Base-by-base conservation (phyloP, 2,797 vertebrate species). In the Pempheris klunzingeri region DNA sequence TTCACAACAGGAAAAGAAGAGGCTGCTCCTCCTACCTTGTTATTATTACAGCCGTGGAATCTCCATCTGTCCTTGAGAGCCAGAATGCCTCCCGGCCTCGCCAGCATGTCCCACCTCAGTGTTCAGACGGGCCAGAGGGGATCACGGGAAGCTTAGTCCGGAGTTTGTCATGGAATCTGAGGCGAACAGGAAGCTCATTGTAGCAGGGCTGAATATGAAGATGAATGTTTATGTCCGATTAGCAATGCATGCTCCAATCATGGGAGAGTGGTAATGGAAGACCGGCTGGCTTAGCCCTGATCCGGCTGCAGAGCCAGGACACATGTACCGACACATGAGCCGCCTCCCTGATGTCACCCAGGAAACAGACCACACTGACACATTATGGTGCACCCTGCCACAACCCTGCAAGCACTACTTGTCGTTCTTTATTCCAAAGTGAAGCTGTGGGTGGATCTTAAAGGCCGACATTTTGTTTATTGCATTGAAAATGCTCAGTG, bases 201-300 rank as follows among this genome's bases (percentile, higher is more conserved):
- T 92, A 78, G 73, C 68, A 2, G 26, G 53, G 53, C 74, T 36
- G 74, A 85, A 84, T 89, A 64, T 74, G 88, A 93, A 92, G 91
- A 94, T 90, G 90, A 88, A 93, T 94, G 93, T 93, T 95, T 90
- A 78, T 87, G 87, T 87, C 62, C 80, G 84, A 95, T 94, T 93
- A 95, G 89, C 80, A 2, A 92, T 91, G 92, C 94, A 89, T 93
- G 90, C 90, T 92, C 72, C 77, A 54, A 87, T 90, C 92, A 92
- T 92, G 91, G 88, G 92, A 93, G 90, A 90, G 90, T 76, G 77
- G 93, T 92, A 93, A 93, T 24, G 67, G 74, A 84, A 92, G 86
- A 86, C 90, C 28, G 52, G 28, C 52, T 5, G 84, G 90, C 91
- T 93, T 91, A 92, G 87, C 54, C 5, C 50, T 90, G 89, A 92